A percentile compares a stretch with the other conserved stretches of the same genome.
phyloP scores from a whole-genome alignment of 2,797 vertebrate species.

The Mustela erminea region DNA sequence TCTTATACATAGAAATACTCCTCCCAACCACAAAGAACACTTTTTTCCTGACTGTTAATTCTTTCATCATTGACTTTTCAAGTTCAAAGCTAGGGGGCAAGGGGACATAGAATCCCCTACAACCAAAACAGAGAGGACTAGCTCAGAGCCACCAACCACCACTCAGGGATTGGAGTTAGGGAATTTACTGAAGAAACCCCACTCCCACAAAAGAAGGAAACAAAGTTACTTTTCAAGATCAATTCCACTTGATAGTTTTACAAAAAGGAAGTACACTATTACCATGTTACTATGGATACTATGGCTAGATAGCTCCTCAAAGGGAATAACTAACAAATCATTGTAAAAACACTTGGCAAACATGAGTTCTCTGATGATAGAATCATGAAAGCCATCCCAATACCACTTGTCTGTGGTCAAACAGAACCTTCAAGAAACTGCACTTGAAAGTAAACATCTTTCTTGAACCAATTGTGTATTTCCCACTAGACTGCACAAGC shows the following conservation, averaged over 20 bases:
- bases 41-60: not conserved
- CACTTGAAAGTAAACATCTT: not conserved
- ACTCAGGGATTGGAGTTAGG: not conserved
- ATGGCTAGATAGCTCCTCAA: not conserved
- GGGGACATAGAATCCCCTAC: not conserved
- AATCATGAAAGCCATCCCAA: not conserved
- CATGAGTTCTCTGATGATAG: not conserved
- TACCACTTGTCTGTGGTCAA: not conserved
- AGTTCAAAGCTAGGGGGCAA: not conserved
- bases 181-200: not conserved
- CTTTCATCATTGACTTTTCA: not conserved
- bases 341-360: not conserved
- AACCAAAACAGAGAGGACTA: not conserved
- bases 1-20: not conserved
- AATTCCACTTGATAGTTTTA: not conserved
- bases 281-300: not conserved
- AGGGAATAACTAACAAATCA: not conserved
- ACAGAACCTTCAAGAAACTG: not conserved
- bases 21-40: too few species aligned
- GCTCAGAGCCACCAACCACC: not conserved
- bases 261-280: not conserved
- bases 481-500: not conserved
- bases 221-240: not conserved
- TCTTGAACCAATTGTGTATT: not conserved
- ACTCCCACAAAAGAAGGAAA: slow-evolving; percentile 1